Conservation (phyloP, 1,140 invertebrate species). For the Pentalonia nigronervosa region DNA sequence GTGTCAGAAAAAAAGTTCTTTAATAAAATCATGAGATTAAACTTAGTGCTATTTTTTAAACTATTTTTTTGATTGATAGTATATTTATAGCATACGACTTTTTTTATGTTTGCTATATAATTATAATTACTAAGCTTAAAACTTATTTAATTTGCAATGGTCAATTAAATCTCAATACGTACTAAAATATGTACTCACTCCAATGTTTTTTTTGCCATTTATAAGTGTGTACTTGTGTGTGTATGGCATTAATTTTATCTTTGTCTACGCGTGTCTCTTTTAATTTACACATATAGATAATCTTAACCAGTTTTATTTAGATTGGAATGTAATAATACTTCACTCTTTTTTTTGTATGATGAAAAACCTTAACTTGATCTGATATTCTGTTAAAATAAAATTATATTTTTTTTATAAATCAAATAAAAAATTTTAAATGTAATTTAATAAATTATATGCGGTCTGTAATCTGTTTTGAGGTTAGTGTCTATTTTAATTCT, state of each 20-base stretch:
- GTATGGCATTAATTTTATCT: conserved; percentile 14
- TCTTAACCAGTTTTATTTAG: conserved; percentile 45
- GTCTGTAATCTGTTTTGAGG: conserved; percentile 1
- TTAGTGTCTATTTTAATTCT: neutral
- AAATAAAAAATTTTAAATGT: neutral
- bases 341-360: conserved; percentile 23
- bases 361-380: conserved; percentile 9
- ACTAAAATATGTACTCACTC: neutral
- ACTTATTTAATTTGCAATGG: conserved; percentile 31
- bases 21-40: neutral
- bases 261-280: conserved; percentile 30
- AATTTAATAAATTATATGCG: neutral
- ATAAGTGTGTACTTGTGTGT: neutral
- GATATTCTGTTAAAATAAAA: conserved; percentile 36
- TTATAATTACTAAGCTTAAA: neutral
- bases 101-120: neutral
- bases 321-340: conserved; percentile 52
- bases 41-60: neutral
- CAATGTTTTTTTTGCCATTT: neutral
- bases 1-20: neutral
- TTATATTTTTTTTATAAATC: neutral
- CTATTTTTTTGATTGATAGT: neutral
- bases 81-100: neutral
- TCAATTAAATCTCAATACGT: neutral
- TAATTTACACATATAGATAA: conserved; percentile 50